Base-by-base conservation (phyloP, 2,888 invertebrate species). In the Unio pictorum region DNA sequence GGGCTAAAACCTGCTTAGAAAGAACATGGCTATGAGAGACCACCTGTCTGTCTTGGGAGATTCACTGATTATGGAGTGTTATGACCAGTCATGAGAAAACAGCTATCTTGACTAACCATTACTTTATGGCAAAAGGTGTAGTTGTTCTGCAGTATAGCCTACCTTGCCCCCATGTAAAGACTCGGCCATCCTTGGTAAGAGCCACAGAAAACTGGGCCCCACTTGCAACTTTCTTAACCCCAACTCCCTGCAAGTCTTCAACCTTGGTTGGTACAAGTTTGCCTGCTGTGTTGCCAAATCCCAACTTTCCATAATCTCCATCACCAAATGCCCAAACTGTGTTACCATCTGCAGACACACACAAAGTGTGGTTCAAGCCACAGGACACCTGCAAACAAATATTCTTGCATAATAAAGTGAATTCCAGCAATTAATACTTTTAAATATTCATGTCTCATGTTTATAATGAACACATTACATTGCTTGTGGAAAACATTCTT, bases 241-340 rank as follows among this genome's bases (percentile, higher is more conserved):
- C 91, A 54, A 92, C 83, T 77, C 92, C 92, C 79, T 91, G 91
- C 79, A 93, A 86, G 1, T 91, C 84, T 76, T 93, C 93, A 11
- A 93, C 91, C 78, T 91, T 88, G 86, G 91, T 92, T 3, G 91
- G 91, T 0, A 83, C 80, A 26, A 88, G 84, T 67, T 87, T 87
- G 57, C 88, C 82, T 23, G 87, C 84, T 20, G 86, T 82, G 77
- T 88, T 88, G n/a, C 89, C 89, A 26, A 88, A 84, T 15, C 91
- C 93, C 34, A 93, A 87, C 87, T 93, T 93, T 18, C 93, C 93
- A 86, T 92, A 92, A 81, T 93, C 93, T 1, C 93, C 93, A 87
- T 93, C 93, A 6, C 93, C 93, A 88, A 93, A 93, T 0, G 93
- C 91, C 93, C 93, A 93, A 0, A 93, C 92, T 3, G 89, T 91